phyloP scores from a whole-genome alignment of 2,113 vertebrate genomes.

The Nasalis larvatus region DNA sequence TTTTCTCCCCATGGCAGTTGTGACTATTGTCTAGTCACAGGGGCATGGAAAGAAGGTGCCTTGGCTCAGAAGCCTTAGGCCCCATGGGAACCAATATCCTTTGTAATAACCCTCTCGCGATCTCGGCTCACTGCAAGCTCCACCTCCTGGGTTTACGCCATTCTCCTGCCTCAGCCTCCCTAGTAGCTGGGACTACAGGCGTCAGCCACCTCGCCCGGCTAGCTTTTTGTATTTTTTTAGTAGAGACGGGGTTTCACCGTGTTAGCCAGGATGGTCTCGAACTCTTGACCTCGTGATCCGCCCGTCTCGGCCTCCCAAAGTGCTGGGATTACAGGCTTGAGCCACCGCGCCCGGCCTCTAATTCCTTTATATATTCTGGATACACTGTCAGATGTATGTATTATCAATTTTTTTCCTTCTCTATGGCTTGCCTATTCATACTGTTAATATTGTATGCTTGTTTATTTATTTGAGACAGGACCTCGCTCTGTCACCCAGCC shows the following conservation, averaged over 20 bases:
- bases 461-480: not conserved
- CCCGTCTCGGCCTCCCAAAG: too few species aligned
- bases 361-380: not conserved
- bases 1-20: not conserved
- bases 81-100: not conserved
- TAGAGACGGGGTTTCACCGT: too few species aligned
- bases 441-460: not conserved
- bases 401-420: not conserved
- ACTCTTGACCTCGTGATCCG: too few species aligned
- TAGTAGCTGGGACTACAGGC: too few species aligned
- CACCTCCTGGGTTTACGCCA: too few species aligned
- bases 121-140: too few species aligned
- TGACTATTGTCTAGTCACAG: too few species aligned
- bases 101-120: not conserved
- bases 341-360: not conserved
- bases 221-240: too few species aligned
- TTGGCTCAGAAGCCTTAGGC: not conserved
- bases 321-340: too few species aligned
- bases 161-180: too few species aligned
- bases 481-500: not conserved
- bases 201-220: accelerated
- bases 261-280: too few species aligned
- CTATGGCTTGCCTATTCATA: not conserved
- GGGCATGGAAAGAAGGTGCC: not conserved
- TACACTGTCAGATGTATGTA: not conserved